Base-by-base conservation (phyloP, 2,797 vertebrate species). In the Sternotherus odoratus region DNA sequence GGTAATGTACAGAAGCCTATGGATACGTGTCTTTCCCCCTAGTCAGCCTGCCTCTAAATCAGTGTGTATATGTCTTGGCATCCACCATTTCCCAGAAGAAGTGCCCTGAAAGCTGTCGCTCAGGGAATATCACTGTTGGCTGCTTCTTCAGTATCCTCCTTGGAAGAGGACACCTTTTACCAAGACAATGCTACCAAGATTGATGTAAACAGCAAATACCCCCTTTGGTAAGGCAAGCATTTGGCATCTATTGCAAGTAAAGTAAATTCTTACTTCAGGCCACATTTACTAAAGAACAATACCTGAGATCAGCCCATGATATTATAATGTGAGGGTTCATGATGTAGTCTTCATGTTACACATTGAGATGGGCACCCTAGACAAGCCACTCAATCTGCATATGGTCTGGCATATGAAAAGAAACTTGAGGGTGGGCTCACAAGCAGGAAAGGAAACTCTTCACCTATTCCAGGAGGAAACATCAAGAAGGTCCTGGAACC, bases 231-330 rank as follows among this genome's bases (percentile, higher is more conserved):
- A 94, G 78, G 56, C 69, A 95, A 87, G 80, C 91, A 83, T 85
- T 93, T 92, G 87, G 39, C 89, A 93, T 89, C 46, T 86, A 9
- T 78, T n/a, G 46, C 30, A 91, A 85, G 90, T 91, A 95, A 95
- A 94, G 95, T 90, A 92, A 79, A 74, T 69, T 75, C 77, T 86
- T 91, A 84, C 94, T 94, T 91, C 83, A 91, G 83, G n/a, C 6
- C 36, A 60, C 80, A 91, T 94, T 95, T 90, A 83, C 17, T 63
- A 77, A 89, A 77, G 79, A 88, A 79, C 77, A 92, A 48, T 28
- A 80, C 56, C 83, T 79, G 15, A 86, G 46, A 94, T 56, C 48
- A 39, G 90, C 77, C 80, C 1, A 3, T 46, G 66, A 39, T 49
- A 63, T 10, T 36, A 36, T 89, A 79, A 75, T 16, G 75, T 49